Percentiles rank a stretch among this genome's conserved stretches.
These are phyloP conservation scores for Sebastes iracundus DNA, from an alignment of 2,797 vertebrate genomes.

Conservation along the genomic window DNA sequence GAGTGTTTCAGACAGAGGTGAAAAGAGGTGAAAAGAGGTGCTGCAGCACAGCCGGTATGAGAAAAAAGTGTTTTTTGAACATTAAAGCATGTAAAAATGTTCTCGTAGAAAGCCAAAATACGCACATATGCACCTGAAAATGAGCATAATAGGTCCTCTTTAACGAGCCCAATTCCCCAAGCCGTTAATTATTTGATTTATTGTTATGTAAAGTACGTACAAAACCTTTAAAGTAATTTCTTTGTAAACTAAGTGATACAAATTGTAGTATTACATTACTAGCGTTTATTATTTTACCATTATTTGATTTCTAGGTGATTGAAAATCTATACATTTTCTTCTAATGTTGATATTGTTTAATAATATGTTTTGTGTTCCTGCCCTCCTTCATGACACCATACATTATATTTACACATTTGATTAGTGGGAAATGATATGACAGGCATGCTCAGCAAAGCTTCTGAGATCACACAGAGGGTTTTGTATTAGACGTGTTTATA, in stretches of 20 bases:
- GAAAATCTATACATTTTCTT: background rate
- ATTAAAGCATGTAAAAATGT: background rate
- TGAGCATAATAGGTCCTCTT: background rate
- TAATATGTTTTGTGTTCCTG: background rate
- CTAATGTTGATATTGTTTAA: background rate
- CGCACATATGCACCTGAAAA: background rate
- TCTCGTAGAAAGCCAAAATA: background rate
- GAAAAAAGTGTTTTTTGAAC: background rate
- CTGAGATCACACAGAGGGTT: conserved; percentile 23
- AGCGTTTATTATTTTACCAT: background rate
- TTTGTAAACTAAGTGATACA: background rate
- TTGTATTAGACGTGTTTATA: conserved; percentile 49
- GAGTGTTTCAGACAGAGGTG: background rate
- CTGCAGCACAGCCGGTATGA: background rate
- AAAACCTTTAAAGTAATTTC: background rate
- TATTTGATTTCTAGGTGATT: background rate
- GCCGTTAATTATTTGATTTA: background rate
- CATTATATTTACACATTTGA: background rate
- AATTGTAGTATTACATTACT: background rate
- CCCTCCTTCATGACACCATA: background rate
- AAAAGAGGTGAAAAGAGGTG: too few species aligned
- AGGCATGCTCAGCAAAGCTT: background rate
- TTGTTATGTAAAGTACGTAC: background rate
- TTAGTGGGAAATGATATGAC: background rate
- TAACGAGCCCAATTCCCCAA: background rate